Conservation (phyloP, 2,113 vertebrate genomes). For the Cyprinodon tularosa region DNA sequence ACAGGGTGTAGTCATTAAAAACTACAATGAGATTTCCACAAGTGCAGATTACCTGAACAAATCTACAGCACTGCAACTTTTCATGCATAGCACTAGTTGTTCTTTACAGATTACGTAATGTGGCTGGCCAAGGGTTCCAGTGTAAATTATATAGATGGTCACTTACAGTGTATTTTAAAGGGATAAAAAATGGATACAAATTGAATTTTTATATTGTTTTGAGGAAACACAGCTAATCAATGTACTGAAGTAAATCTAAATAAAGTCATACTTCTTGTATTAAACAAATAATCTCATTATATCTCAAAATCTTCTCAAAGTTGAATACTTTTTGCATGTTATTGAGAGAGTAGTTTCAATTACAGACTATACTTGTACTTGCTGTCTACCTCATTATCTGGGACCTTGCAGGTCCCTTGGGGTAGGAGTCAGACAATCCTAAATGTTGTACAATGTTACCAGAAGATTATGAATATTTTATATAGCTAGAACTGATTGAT, state of each 20-base stretch:
- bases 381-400: too few relatives aligned
- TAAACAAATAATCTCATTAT: too few relatives aligned
- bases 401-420: too few relatives aligned
- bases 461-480: too few relatives aligned
- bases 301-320: too few relatives aligned
- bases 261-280: not conserved
- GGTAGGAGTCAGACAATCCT: too few relatives aligned
- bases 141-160: constrained; percentile 16
- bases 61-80: constrained; percentile 12
- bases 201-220: not conserved
- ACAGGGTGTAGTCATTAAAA: constrained; percentile 26
- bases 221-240: not conserved
- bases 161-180: constrained; percentile 6
- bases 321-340: not conserved
- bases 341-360: too few relatives aligned
- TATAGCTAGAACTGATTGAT: too few relatives aligned
- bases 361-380: too few relatives aligned
- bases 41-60: constrained; percentile 12
- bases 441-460: too few relatives aligned
- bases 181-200: not conserved
- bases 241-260: not conserved
- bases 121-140: constrained; percentile 16
- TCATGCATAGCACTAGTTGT: constrained; percentile 9
- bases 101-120: constrained; percentile 26
- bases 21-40: constrained; percentile 35